Evolutionary conservation across 2,113 vertebrate species (phyloP), one percentile per base, ranked within the genome.

Genomic region (Dendropsophus ebraccatus): DNA sequence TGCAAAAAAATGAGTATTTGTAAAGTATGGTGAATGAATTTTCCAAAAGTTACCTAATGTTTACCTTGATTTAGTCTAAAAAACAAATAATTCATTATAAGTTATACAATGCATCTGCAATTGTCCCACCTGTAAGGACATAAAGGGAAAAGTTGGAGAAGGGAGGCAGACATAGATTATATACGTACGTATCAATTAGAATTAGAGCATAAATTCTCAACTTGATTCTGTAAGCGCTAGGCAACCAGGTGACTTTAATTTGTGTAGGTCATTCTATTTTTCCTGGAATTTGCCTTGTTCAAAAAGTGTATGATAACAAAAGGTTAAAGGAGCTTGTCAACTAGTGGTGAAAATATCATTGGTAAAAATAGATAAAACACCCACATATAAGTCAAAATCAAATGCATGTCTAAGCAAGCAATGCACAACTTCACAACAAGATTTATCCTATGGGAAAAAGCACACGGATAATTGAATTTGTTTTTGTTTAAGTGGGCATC

Each of bases 321-420:
- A 84, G 82, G 82, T 84, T 89, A 72, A 88, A 88, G 88, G 47
- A 56, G 11, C 14, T 88, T 67, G 58, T 87, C 45, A 85, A 21
- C 87, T 88, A 88, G 90, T 86, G 19, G 0, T 73, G 89, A 86
- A 87, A 89, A 82, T 56, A 78, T 87, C 52, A 45, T 47, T 25
- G 76, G 13, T 87, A 47, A 74, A 50, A 74, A 82, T 81, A 86
- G 70, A 45, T 8, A 25, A 69, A 28, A 1, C 54, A 23, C 23
- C 88, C 75, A 73, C 47, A 23, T 5, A 0, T 17, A 47, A 60
- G 0, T n/a, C 86, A 49, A 14, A 82, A 82, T 80, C 74, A 50
- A 85, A 37, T 62, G 17, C 0, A 5, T 72, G 2, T 41, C 82
- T 47, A 45, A 58, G 87, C 30, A 32, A 88, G n/a, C 0, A 80